These are phyloP conservation scores for Eugnorisma glareosa DNA, from an alignment of 2,888 invertebrate species.

Conservation along the genomic window DNA sequence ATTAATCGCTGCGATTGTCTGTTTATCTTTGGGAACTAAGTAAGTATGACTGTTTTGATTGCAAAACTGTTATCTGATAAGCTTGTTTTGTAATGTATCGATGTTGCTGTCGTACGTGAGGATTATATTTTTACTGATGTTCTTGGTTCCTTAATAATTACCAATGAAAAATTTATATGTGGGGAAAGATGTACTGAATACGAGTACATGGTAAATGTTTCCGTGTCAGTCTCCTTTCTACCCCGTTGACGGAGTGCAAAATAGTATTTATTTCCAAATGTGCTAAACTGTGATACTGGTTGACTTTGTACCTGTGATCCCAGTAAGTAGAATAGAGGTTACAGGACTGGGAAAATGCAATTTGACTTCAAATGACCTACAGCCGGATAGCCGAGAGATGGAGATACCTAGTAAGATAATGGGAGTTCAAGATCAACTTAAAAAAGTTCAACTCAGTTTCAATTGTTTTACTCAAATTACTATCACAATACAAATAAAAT, in stretches of 20 bases:
- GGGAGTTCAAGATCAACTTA: background rate
- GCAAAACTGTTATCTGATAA: constrained; percentile 5
- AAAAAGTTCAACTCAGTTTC: background rate
- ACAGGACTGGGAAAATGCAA: background rate
- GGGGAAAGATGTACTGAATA: no score
- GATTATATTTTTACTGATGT: background rate
- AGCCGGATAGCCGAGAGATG: background rate
- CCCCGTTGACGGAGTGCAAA: background rate
- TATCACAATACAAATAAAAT: background rate
- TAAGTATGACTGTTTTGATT: background rate
- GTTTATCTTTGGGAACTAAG: background rate
- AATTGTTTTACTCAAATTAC: background rate
- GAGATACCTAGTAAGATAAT: background rate
- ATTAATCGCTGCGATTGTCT: constrained; percentile 28
- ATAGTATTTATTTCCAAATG: background rate
- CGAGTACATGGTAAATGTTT: no score
- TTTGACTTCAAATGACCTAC: background rate
- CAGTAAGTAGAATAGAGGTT: background rate
- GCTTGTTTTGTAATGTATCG: background rate
- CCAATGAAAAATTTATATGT: no score
- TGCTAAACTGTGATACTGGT: background rate
- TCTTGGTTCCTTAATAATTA: background rate
- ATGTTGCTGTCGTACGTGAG: background rate
- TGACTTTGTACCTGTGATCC: background rate
- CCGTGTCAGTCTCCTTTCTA: no score